Percentiles rank a stretch among this genome's conserved stretches.
Conservation (phyloP, 2,797 vertebrate genomes). For the Brachymystax lenok region DNA sequence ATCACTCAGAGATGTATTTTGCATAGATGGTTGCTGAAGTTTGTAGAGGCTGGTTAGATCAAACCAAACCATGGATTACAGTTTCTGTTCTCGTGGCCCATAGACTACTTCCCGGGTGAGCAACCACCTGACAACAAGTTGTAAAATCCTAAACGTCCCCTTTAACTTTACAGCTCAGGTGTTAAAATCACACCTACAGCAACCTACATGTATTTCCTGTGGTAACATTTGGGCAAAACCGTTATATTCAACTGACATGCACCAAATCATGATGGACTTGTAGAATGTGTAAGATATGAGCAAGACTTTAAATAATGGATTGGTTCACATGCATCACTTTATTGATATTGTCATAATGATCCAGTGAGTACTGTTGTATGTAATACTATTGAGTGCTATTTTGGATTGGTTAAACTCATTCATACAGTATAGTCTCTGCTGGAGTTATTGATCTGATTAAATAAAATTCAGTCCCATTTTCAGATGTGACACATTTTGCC, state of each 20-base stretch:
- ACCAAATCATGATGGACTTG: not conserved
- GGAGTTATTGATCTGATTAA: not conserved
- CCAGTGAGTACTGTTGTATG: not conserved
- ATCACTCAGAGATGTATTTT: not conserved
- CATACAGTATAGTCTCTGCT: not conserved
- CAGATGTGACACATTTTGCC: not conserved
- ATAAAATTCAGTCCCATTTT: not conserved
- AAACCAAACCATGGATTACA: too few relatives aligned
- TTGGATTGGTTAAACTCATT: not conserved
- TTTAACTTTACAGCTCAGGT: not conserved
- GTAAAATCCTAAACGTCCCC: not conserved
- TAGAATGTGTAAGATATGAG: not conserved
- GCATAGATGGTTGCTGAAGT: not conserved
- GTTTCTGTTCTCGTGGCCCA: not conserved
- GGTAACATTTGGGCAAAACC: not conserved
- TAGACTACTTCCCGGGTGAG: not conserved
- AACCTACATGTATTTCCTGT: not conserved
- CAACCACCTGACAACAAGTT: not conserved
- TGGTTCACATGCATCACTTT: not conserved
- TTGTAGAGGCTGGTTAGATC: not conserved
- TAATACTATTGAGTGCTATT: not conserved
- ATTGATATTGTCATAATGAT: not conserved
- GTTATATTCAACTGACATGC: not conserved
- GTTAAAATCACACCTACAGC: not conserved
- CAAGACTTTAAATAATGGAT: not conserved